A percentile compares a stretch with the other conserved stretches of the same genome.
Conservation (phyloP, 1,140 invertebrate genomes). For the Drosophila melanica region DNA sequence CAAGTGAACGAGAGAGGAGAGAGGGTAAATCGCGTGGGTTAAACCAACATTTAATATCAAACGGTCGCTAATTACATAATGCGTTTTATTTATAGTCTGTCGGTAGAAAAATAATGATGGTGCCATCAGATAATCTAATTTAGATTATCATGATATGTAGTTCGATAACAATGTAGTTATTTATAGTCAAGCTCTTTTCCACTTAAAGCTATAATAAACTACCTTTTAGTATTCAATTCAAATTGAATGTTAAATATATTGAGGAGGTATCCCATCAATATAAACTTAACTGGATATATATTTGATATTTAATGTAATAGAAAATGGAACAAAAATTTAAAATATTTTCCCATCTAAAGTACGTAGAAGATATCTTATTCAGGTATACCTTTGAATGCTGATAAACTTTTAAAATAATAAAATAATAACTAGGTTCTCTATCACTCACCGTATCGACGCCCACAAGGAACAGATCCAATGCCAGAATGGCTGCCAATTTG, state of each 20-base stretch:
- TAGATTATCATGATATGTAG: background rate
- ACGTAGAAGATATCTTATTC: too few relatives aligned
- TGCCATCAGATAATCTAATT: constrained; percentile 7
- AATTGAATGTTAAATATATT: too few relatives aligned
- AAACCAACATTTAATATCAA: constrained; percentile 8
- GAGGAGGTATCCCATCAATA: too few relatives aligned
- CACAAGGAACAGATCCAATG: constrained; percentile 93
- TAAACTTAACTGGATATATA: too few relatives aligned
- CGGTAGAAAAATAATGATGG: constrained; percentile 1
- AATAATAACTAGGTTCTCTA: background rate
- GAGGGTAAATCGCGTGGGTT: background rate
- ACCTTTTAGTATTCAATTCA: background rate
- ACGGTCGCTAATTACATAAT: constrained; percentile 22
- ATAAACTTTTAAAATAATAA: too few relatives aligned
- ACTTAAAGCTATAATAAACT: background rate
- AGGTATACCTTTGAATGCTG: too few relatives aligned
- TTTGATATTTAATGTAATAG: too few relatives aligned
- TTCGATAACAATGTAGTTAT: background rate
- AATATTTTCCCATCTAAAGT: too few relatives aligned
- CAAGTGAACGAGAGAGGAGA: background rate
- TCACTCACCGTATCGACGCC: constrained; percentile 92
- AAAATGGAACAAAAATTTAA: too few relatives aligned
- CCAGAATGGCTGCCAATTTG: constrained; percentile 90
- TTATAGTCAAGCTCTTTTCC: background rate
- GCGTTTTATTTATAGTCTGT: constrained; percentile 12